Base-by-base conservation (phyloP, 1,140 invertebrate genomes). In the Elysia chlorotica region DNA sequence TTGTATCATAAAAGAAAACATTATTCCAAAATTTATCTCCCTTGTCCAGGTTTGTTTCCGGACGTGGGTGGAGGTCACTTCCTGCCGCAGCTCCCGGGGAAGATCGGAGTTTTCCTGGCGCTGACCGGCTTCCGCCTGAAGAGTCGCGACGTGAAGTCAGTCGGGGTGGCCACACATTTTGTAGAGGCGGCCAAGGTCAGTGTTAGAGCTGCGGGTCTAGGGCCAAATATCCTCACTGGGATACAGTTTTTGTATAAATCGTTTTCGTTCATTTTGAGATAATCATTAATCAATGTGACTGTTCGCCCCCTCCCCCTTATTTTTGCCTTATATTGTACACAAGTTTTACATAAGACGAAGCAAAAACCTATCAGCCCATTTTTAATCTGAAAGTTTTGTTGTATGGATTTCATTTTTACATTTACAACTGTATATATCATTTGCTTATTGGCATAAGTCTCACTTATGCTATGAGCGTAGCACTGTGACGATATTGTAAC, bases 1-100 rank as follows among this genome's bases (percentile, higher is more conserved):
- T n/a, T n/a, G n/a, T n/a, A n/a, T n/a, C n/a, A n/a, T n/a, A n/a
- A n/a, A n/a, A n/a, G n/a, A n/a, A n/a, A n/a, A n/a, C n/a, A n/a
- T 48, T n/a, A 14, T 48, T 48, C 41, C 41, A 14, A 14, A n/a
- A 48, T 48, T 48, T 48, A n/a, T 48, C 41, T 48, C 41, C 41
- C 41, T n/a, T 48, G 41, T 76, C 2, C 59, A 88, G 90, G 90
- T 65, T 89, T 99, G 21, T 97, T 99, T 82, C 96, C 97, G 14
- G 98, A 99, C 90, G 98, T 99, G 56, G 98, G 98, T 35, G 96
- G 92, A 17, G 92, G 93, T 14, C 93, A 97, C 82, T 97, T 99
- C 83, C 89, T 99, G 48, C 93, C 97, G 5, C 90, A 95, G 75
- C 87, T 99, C 17, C 89, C 91, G 74, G 94, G 93, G 59, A 93